Conservation (phyloP, 2,888 invertebrate species). For the Helobdella robusta region DNA sequence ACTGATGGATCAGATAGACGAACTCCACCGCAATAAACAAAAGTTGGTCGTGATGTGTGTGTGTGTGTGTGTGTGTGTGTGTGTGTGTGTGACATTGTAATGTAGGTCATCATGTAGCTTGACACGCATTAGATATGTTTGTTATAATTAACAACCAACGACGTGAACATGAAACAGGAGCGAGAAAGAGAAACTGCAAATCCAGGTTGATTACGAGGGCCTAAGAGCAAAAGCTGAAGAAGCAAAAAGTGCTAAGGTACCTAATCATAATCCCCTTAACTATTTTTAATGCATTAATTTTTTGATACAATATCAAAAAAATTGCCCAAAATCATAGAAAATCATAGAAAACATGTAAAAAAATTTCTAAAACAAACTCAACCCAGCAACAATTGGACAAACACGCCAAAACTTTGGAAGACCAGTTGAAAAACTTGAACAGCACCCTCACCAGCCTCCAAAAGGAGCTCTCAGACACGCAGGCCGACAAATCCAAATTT, state of each 20-base stretch:
- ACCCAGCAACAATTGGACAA: constrained; percentile 15
- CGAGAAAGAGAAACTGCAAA: constrained; percentile 18
- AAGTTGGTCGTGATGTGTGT: constrained; percentile 56
- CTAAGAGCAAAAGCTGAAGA: constrained; percentile 12
- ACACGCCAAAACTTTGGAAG: constrained; percentile 14
- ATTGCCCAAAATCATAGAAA: background rate
- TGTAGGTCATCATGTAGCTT: too few relatives aligned
- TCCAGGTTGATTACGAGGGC: constrained; percentile 12
- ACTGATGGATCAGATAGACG: constrained; percentile 99
- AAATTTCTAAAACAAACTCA: background rate
- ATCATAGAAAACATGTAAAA: background rate
- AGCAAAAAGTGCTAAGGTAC: constrained; percentile 16
- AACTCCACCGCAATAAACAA: constrained; percentile 85
- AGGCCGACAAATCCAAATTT: constrained; percentile 3
- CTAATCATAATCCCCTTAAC: background rate
- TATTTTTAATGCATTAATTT: too few relatives aligned
- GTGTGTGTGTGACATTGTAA: too few relatives aligned
- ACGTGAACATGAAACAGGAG: too few relatives aligned
- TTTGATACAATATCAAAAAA: too few relatives aligned
- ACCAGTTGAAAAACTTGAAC: constrained; percentile 19
- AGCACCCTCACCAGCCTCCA: background rate
- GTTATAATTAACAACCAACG: too few relatives aligned
- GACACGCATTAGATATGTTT: too few relatives aligned
- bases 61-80: background rate
- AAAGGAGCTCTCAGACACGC: constrained; percentile 10